phyloP scores from a whole-genome alignment of 2,113 vertebrate genomes.

The Anarhynchus alexandrinus region DNA sequence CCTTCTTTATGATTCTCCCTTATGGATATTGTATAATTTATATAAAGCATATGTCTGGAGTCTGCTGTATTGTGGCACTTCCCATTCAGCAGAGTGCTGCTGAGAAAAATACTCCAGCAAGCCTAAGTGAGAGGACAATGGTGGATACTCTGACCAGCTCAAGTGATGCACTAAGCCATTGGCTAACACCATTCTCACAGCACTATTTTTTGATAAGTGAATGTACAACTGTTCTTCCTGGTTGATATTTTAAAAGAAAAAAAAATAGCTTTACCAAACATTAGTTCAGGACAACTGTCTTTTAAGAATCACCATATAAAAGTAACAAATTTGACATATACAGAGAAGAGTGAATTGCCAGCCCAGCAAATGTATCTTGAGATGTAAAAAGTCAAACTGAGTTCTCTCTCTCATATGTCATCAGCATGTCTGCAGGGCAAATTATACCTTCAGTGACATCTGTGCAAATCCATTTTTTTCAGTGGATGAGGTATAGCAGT shows the following conservation, averaged over 20 bases:
- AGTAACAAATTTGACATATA: not conserved
- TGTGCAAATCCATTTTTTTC: conserved; percentile 67
- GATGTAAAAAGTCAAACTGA: conserved; percentile 64
- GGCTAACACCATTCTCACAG: not conserved
- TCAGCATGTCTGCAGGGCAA: conserved; percentile 63
- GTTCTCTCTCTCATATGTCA: conserved; percentile 64
- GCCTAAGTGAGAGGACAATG: not conserved
- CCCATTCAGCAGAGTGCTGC: not conserved
- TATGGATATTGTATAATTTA: not conserved
- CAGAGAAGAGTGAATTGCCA: conserved; percentile 24
- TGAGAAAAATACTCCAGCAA: not conserved
- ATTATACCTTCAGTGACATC: conserved; percentile 69
- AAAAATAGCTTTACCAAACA: not conserved
- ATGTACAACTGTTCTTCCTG: not conserved
- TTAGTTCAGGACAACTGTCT: not conserved
- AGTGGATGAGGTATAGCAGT: conserved; percentile 59
- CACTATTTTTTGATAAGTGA: not conserved
- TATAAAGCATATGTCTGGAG: not conserved
- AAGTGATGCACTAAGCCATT: not conserved
- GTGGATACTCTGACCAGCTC: not conserved
- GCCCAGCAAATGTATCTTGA: conserved; percentile 39
- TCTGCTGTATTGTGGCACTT: not conserved
- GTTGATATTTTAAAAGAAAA: not conserved
- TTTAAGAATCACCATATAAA: not conserved
- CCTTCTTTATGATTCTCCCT: not conserved